A percentile compares a stretch with the other conserved stretches of the same genome.
Evolutionary conservation across 1,140 invertebrate genomes (phyloP).

Genomic region (Musca domestica): DNA sequence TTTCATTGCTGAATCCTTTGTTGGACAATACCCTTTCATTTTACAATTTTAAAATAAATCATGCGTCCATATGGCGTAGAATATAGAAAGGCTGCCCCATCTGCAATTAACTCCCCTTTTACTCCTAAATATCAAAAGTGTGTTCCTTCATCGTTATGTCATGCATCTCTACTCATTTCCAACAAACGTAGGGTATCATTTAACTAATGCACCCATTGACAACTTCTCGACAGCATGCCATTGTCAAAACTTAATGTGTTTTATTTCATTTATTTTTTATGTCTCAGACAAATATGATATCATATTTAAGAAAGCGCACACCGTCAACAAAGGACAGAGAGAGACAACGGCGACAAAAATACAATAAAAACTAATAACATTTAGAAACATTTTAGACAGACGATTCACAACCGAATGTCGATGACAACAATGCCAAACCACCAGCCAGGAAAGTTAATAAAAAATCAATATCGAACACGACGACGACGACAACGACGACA

Average conservation of each 20-base stretch:
- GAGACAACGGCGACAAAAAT: neutral
- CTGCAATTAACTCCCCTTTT: too few relatives aligned
- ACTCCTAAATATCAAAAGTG: too few relatives aligned
- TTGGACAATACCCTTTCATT: too few relatives aligned
- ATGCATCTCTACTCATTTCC: neutral
- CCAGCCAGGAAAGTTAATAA: neutral
- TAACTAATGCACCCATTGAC: neutral
- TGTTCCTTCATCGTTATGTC: too few relatives aligned
- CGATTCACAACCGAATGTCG: neutral
- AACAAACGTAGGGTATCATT: neutral
- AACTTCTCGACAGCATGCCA: neutral
- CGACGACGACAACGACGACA: neutral
- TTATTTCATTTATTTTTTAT: too few relatives aligned
- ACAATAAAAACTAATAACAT: conserved; percentile 19
- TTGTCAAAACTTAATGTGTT: conserved; percentile 11
- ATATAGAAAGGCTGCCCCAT: too few relatives aligned
- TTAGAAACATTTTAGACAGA: conserved; percentile 18
- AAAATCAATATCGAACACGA: neutral
- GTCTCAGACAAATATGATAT: conserved; percentile 16
- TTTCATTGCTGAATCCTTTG: too few relatives aligned
- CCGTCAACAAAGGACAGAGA: neutral
- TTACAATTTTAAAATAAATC: too few relatives aligned
- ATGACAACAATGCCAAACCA: neutral
- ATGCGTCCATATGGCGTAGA: too few relatives aligned
- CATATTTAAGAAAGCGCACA: conserved; percentile 5